A percentile compares a stretch with the other conserved stretches of the same genome.
These are phyloP conservation scores for Hybognathus amarus DNA, from an alignment of 2,797 vertebrate genomes.

Conservation along the genomic window DNA sequence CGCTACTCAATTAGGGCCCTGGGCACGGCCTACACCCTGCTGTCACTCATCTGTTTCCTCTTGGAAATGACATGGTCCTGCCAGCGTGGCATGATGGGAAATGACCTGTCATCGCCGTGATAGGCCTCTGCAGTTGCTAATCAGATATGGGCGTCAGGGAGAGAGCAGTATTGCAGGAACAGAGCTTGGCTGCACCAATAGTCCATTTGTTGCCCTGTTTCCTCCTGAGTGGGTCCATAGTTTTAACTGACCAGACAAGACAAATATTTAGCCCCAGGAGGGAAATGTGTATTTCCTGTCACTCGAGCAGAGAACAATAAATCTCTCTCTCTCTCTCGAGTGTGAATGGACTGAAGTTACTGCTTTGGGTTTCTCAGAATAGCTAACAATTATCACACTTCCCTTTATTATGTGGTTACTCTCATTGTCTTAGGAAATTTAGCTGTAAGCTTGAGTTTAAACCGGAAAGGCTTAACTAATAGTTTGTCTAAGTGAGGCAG, in stretches of 20 bases:
- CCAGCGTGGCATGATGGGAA: slow-evolving; percentile 76
- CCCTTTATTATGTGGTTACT: slow-evolving; percentile 78
- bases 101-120: slow-evolving; percentile 75
- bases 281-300: slow-evolving; percentile 82
- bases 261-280: slow-evolving; percentile 78
- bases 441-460: slow-evolving; percentile 41
- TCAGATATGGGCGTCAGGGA: slow-evolving; percentile 63
- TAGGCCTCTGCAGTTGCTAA: slow-evolving; percentile 75
- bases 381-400: slow-evolving; percentile 88
- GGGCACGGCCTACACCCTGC: slow-evolving; percentile 66
- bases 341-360: slow-evolving; percentile 38
- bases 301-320: slow-evolving; percentile 79
- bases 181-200: slow-evolving; percentile 22
- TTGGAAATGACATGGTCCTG: slow-evolving; percentile 58
- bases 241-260: slow-evolving; percentile 73
- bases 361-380: slow-evolving; percentile 70
- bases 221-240: slow-evolving; percentile 59
- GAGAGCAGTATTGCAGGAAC: slow-evolving; percentile 5
- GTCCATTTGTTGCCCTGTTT: slow-evolving; percentile 61
- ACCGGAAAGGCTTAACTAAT: slow-evolving; percentile 32
- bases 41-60: slow-evolving; percentile 71
- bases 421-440: slow-evolving; percentile 68
- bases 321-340: slow-evolving; percentile 73
- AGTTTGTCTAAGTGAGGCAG: slow-evolving; percentile 25
- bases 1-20: slow-evolving; percentile 51